Conservation (phyloP, 2,888 invertebrate species). For the Parthenolecanium corni region DNA sequence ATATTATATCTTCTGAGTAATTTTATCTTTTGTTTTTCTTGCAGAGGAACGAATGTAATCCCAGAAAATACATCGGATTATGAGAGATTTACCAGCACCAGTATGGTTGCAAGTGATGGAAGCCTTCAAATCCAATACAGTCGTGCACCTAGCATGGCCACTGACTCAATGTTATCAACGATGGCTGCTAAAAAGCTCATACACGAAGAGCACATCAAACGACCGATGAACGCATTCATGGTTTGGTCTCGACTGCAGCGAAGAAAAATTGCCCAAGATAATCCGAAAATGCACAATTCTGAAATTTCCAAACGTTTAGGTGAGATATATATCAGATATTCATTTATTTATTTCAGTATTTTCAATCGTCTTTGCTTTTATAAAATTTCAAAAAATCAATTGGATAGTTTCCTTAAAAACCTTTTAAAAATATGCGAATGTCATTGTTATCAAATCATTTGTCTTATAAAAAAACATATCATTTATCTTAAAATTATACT, state of each 20-base stretch:
- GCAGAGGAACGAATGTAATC: constrained; percentile 16
- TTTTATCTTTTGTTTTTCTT: neutral
- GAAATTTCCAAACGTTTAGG: constrained; percentile 80
- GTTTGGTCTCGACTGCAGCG: constrained; percentile 89
- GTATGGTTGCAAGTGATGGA: constrained; percentile 18
- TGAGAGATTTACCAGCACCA: constrained; percentile 19
- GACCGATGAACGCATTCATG: constrained; percentile 98
- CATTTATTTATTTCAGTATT: neutral
- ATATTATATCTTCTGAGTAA: no score
- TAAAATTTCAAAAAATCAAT: no score
- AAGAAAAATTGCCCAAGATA: constrained; percentile 83
- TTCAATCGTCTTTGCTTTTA: no score
- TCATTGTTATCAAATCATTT: no score
- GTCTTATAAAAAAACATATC: no score
- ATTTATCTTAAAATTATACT: no score
- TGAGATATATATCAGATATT: no score
- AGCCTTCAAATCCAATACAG: constrained; percentile 19
- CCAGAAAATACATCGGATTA: constrained; percentile 16
- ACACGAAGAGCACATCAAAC: constrained; percentile 59
- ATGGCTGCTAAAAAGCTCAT: constrained; percentile 17
- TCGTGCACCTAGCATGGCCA: constrained; percentile 18
- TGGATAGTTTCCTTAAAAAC: no score
- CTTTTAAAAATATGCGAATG: no score
- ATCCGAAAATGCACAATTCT: constrained; percentile 85
- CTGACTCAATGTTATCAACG: constrained; percentile 9